Evolutionary conservation across 2,888 invertebrate species (phyloP), one percentile per base, ranked within the genome.

Genomic region (Platycheirus rosarum): DNA sequence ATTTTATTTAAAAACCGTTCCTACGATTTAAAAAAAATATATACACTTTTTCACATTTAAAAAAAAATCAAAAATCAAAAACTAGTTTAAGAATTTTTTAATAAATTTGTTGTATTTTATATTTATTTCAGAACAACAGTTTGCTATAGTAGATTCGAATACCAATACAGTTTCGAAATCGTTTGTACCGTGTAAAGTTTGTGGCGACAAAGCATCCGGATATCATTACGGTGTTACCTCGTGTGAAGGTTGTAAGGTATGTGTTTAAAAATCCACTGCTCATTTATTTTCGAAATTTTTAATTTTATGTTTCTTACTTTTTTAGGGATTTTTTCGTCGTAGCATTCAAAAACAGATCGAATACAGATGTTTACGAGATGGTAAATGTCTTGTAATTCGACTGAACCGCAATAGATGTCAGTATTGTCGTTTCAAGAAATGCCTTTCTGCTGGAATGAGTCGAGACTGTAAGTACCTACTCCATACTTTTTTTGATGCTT

Each of bases 161-260:
- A 95, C 94, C 90, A 93, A 93, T 66, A 95, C 95, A 85, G 94
- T 95, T 79, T 94, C 95, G 84, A 97, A 97, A 91, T 94, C 96
- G 69, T 97, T 97, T 89, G 95, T 97, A 86, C 96, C 97, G 74
- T 98, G 98, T 92, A 97, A 97, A 91, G 98, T 98, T 86, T 98
- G 98, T 91, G 98, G 98, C 48, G 98, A 98, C 91, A 96, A 96
- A 89, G 96, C 97, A 76, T 96, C 96, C 66, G 91, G 91, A 57
- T 98, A 98, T 91, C 98, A 98, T 91, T 98, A 98, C 94, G 98
- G 98, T 65, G 98, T 98, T 86, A 98, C 98, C 84, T 97, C 97
- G 85, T 98, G 98, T 91, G 98, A 98, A 91, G 98, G 98, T 86
- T 98, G 98, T 92, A 98, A 98, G 95, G 98, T 98, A 92, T 91